phyloP scores from a whole-genome alignment of 2,888 invertebrate species.

The Xestia c-nigrum region DNA sequence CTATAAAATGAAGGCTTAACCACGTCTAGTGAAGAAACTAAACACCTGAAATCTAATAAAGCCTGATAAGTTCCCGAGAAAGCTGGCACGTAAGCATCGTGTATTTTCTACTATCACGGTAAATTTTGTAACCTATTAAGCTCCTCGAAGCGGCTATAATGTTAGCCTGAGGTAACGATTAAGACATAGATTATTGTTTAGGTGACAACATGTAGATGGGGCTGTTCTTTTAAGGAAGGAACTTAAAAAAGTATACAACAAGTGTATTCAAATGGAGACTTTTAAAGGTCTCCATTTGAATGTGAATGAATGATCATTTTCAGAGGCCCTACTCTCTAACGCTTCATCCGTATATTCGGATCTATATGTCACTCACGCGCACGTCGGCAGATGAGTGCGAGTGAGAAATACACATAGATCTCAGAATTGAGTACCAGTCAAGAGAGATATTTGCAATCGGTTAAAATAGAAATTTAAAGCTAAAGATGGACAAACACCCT shows the following conservation, averaged over 20 bases:
- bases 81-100: slow-evolving; percentile 86
- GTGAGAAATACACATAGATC: too few relatives aligned
- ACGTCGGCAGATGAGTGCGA: too few relatives aligned
- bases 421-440: background rate
- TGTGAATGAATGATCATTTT: background rate
- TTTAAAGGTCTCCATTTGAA: background rate
- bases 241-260: too few relatives aligned
- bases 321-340: too few relatives aligned
- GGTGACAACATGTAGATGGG: slow-evolving; percentile 68
- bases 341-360: too few relatives aligned
- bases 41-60: slow-evolving; percentile 85
- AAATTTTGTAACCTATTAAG: slow-evolving; percentile 90
- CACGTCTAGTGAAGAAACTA: slow-evolving; percentile 76
- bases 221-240: slow-evolving; percentile 41
- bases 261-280: too few relatives aligned
- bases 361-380: too few relatives aligned
- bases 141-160: slow-evolving; percentile 89
- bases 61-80: slow-evolving; percentile 83
- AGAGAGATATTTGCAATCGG: background rate
- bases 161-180: slow-evolving; percentile 90
- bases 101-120: slow-evolving; percentile 89
- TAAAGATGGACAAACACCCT: background rate
- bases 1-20: slow-evolving; percentile 69
- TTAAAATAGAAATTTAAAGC: background rate
- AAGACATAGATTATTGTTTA: slow-evolving; percentile 83